Percentiles rank a stretch among this genome's conserved stretches.
Evolutionary conservation across 2,888 invertebrate genomes (phyloP).

Genomic region (Pandemis heparana): DNA sequence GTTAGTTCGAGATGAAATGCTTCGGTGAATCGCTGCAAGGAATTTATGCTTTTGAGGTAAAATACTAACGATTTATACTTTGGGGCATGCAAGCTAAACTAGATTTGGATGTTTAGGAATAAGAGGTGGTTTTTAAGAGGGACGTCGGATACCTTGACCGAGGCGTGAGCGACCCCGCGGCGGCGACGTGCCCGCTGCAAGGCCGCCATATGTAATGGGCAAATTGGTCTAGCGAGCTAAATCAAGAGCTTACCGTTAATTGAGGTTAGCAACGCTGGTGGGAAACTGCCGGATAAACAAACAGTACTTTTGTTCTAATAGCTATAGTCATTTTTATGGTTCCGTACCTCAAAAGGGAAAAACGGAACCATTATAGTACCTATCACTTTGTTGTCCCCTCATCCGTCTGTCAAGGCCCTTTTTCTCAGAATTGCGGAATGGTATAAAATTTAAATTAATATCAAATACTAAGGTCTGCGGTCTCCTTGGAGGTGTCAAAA

Average conservation of each 20-base stretch:
- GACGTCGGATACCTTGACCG: conserved; percentile 41
- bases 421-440: too few relatives aligned
- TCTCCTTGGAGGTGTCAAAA: too few relatives aligned
- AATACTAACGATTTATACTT: too few relatives aligned
- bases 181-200: conserved; percentile 35
- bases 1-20: too few relatives aligned
- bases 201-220: conserved; percentile 35
- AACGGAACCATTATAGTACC: too few relatives aligned
- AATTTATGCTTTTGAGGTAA: too few relatives aligned
- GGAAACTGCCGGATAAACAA: conserved; percentile 1
- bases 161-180: conserved; percentile 40
- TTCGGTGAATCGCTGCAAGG: too few relatives aligned
- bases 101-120: not conserved
- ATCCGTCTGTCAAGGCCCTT: not conserved
- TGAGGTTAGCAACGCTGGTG: conserved; percentile 9
- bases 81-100: too few relatives aligned
- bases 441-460: too few relatives aligned
- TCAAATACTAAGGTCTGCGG: not conserved
- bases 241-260: conserved; percentile 40
- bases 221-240: conserved; percentile 37
- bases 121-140: conserved; percentile 20
- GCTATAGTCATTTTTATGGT: not conserved
- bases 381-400: too few relatives aligned
- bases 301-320: not conserved
- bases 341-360: too few relatives aligned